Evolutionary conservation across 2,888 invertebrate genomes (phyloP).

Genomic region (Torymus auratus): DNA sequence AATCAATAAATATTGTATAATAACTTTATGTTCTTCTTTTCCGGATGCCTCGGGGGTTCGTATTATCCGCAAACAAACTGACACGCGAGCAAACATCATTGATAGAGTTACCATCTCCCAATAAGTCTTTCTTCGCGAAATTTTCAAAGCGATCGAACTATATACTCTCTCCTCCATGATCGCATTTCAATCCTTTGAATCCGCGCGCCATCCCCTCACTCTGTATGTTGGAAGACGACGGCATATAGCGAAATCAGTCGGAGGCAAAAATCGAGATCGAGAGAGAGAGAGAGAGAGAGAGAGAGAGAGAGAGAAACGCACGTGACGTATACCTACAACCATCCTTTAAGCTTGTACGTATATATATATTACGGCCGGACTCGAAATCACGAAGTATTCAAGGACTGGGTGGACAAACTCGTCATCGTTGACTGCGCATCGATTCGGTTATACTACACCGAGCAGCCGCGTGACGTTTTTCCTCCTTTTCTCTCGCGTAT

Average conservation of each 20-base stretch:
- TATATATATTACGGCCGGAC: slow-evolving; percentile 5
- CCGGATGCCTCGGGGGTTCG: too few species aligned
- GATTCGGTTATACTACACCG: slow-evolving; percentile 24
- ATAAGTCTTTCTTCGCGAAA: not conserved
- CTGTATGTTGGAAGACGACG: not conserved
- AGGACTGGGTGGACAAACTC: slow-evolving; percentile 21
- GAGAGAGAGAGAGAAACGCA: too few species aligned
- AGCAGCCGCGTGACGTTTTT: not conserved
- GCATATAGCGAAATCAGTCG: slow-evolving; percentile 22
- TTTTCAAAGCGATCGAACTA: not conserved
- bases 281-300: not conserved
- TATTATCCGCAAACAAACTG: too few species aligned
- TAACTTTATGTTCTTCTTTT: too few species aligned
- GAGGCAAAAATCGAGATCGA: slow-evolving; percentile 7
- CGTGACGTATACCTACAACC: too few species aligned
- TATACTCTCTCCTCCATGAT: slow-evolving; percentile 1
- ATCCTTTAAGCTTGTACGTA: too few species aligned
- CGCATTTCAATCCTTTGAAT: slow-evolving; percentile 32
- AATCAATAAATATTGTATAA: too few species aligned
- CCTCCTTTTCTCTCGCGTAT: not conserved
- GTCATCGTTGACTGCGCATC: slow-evolving; percentile 15
- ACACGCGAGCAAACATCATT: too few species aligned
- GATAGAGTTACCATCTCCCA: too few species aligned
- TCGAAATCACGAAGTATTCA: slow-evolving; percentile 49
- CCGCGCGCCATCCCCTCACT: too few species aligned